Percentiles rank a stretch among this genome's conserved stretches.
These are phyloP conservation scores for Pseudomyrmex flavicornis DNA, from an alignment of 1,140 invertebrate species.

Conservation along the genomic window DNA sequence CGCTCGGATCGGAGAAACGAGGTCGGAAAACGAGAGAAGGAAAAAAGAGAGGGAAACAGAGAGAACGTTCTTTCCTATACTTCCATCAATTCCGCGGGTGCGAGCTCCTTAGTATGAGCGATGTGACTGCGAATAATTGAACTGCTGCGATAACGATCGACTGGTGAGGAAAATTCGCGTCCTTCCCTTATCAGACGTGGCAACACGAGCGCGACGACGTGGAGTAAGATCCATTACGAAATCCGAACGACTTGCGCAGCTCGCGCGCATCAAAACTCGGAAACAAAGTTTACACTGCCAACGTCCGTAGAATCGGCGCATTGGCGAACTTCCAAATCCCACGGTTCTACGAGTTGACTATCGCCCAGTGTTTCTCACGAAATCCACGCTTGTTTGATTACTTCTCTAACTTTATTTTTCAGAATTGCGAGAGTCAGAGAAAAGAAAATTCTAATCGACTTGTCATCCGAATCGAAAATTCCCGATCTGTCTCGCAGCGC, in stretches of 20 bases:
- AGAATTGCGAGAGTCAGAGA: slow-evolving; percentile 31
- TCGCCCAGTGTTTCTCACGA: slow-evolving; percentile 31
- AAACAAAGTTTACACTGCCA: slow-evolving; percentile 49
- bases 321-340: slow-evolving; percentile 55
- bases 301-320: slow-evolving; percentile 29
- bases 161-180: background rate
- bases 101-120: background rate
- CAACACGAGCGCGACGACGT: slow-evolving; percentile 13
- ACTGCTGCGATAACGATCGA: slow-evolving; percentile 8
- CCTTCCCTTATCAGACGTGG: background rate
- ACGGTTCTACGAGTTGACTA: slow-evolving; percentile 42
- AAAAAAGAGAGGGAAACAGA: background rate
- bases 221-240: slow-evolving; percentile 42
- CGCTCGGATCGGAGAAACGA: background rate
- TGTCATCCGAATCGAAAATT: too few relatives aligned
- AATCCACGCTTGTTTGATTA: slow-evolving; percentile 55
- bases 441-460: slow-evolving; percentile 42
- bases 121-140: slow-evolving; percentile 8
- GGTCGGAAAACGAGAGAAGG: slow-evolving; percentile 32
- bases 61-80: background rate
- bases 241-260: slow-evolving; percentile 40
- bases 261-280: slow-evolving; percentile 35
- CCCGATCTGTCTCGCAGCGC: too few relatives aligned
- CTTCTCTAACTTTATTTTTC: slow-evolving; percentile 47
- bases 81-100: slow-evolving; percentile 20